These are phyloP conservation scores for Ypsolopha sequella DNA, from an alignment of 2,888 invertebrate species.

Conservation along the genomic window DNA sequence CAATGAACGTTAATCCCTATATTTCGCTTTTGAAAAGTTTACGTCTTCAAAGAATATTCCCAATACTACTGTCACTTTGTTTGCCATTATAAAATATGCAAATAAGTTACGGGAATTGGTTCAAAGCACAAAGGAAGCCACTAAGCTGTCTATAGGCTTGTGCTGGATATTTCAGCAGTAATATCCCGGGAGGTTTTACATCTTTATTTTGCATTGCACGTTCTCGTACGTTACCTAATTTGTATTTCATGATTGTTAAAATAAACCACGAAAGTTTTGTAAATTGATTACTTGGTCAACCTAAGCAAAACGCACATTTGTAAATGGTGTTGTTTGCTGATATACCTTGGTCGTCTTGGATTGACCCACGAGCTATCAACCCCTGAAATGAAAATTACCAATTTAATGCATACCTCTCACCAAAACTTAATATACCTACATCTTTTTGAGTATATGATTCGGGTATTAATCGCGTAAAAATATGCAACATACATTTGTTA, in stretches of 20 bases:
- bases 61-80: conserved; percentile 46
- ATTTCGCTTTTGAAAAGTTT: not conserved
- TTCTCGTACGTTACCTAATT: not conserved
- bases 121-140: conserved; percentile 59
- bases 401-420: too few species aligned
- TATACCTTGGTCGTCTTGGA: too few species aligned
- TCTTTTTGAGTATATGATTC: too few species aligned
- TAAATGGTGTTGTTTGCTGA: too few species aligned
- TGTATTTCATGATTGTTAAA: not conserved
- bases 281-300: too few species aligned
- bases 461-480: too few species aligned
- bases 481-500: too few species aligned
- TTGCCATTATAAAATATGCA: conserved; percentile 66
- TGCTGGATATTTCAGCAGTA: conserved; percentile 58
- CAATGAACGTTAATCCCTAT: too few species aligned
- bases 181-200: conserved; percentile 59
- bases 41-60: conserved; percentile 10
- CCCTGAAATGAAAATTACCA: too few species aligned
- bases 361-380: too few species aligned
- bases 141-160: conserved; percentile 52
- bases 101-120: conserved; percentile 69
- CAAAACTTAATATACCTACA: too few species aligned
- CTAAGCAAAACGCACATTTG: too few species aligned
- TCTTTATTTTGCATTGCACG: conserved; percentile 44
- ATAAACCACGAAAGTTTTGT: not conserved